Evolutionary conservation across 1,140 invertebrate genomes (phyloP), one percentile per base, ranked within the genome.

Genomic region (Goniozus legneri): DNA sequence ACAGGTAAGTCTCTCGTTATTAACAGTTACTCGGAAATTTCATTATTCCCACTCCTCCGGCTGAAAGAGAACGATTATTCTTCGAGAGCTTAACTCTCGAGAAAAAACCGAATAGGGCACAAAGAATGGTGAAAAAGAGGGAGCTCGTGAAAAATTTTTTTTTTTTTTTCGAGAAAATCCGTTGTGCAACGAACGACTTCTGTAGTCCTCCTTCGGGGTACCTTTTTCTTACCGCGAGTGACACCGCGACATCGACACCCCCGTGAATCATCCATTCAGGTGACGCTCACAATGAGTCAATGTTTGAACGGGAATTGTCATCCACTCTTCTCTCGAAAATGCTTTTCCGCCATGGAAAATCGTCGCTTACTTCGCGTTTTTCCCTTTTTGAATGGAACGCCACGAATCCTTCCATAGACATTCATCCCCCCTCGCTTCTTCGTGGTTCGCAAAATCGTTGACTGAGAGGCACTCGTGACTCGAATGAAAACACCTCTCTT

Each of bases 1-100:
- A 85, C 67, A 82, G 83, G 77, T 86, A 78, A 79, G 64, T 51
- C 36, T 18, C 30, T 42, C 41, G 44, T 33, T 27, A n/a, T n/a
- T n/a, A n/a, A n/a, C n/a, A n/a, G n/a, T n/a, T n/a, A n/a, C n/a
- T n/a, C n/a, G n/a, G n/a, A n/a, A n/a, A n/a, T n/a, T n/a, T n/a
- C n/a, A n/a, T n/a, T n/a, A n/a, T n/a, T n/a, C n/a, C n/a, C n/a
- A n/a, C n/a, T n/a, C n/a, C n/a, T n/a, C n/a, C n/a, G n/a, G n/a
- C n/a, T n/a, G n/a, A n/a, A n/a, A n/a, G n/a, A n/a, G 20, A 15
- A 37, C 4, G 20, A 37, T 19, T n/a, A 16, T 37, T 20, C n/a
- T 37, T 37, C 6, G 18, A 37, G 20, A 19, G n/a, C 20, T 37
- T 37, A 12, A 18, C 20, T 20, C 8, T 12, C 35, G 16, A 13